phyloP scores from a whole-genome alignment of 1,140 invertebrate genomes.

The Hydropsyche tenuis region DNA sequence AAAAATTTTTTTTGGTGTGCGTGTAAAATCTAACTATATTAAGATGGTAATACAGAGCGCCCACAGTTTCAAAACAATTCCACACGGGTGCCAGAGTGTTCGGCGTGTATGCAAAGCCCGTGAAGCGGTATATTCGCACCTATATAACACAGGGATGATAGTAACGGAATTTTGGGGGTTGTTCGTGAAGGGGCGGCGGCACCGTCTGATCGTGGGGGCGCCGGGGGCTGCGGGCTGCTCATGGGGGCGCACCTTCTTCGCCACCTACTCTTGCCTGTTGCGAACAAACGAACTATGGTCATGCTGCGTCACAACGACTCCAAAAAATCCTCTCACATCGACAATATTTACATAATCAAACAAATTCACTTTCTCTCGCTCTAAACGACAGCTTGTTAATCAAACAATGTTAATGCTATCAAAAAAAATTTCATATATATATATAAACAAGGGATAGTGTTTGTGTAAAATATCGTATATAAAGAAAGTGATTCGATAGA shows the following conservation, averaged over 20 bases:
- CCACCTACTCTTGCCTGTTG: conserved; percentile 48
- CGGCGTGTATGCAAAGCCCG: conserved; percentile 9
- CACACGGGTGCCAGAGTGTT: conserved; percentile 9
- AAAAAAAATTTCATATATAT: too few relatives aligned
- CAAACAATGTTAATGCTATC: conserved; percentile 42
- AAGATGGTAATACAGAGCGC: too few relatives aligned
- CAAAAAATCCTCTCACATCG: conserved; percentile 36
- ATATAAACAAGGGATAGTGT: too few relatives aligned
- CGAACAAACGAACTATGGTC: conserved; percentile 50
- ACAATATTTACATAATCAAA: conserved; percentile 45
- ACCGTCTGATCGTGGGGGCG: conserved; percentile 33
- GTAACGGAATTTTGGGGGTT: conserved; percentile 31
- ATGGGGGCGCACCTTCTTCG: conserved; percentile 15
- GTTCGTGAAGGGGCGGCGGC: conserved; percentile 14
- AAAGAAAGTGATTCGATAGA: too few relatives aligned
- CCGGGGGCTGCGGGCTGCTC: conserved; percentile 30
- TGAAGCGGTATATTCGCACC: not conserved
- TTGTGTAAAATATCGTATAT: too few relatives aligned
- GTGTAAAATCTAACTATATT: conserved; percentile 30
- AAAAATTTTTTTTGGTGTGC: not conserved
- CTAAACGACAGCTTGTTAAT: conserved; percentile 47
- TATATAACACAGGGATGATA: not conserved
- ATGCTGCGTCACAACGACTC: conserved; percentile 49
- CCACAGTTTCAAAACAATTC: too few relatives aligned
- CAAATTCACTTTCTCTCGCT: too few relatives aligned